Conservation (phyloP, 2,113 vertebrate genomes). For the Phycodurus eques region DNA sequence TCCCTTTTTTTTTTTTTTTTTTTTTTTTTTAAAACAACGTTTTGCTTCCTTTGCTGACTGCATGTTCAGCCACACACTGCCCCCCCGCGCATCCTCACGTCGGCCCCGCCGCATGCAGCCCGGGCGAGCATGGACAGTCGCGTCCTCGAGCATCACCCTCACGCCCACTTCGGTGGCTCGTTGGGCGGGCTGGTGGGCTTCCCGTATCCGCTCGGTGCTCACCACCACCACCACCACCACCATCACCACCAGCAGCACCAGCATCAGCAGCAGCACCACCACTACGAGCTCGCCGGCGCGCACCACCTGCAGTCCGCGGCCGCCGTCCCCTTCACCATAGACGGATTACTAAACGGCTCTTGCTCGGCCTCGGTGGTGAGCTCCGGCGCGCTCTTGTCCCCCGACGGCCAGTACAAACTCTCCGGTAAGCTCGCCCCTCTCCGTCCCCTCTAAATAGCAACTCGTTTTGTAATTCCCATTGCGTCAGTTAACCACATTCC, state of each 20-base stretch:
- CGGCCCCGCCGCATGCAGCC: conserved; percentile 68
- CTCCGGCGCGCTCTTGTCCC: conserved; percentile 80
- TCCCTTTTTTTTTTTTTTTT: conserved; percentile 13
- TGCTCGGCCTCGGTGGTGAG: conserved; percentile 89
- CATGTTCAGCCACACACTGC: conserved; percentile 67
- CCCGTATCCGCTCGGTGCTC: conserved; percentile 86
- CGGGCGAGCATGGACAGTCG: conserved; percentile 92
- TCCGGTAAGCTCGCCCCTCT: conserved; percentile 76
- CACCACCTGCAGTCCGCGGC: conserved; percentile 87
- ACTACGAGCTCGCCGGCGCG: conserved; percentile 89
- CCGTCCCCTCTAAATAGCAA: neutral
- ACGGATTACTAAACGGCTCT: conserved; percentile 93
- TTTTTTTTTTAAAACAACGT: conserved; percentile 5
- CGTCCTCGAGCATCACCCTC: conserved; percentile 95
- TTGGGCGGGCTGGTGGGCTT: conserved; percentile 91
- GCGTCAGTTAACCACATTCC: too few relatives aligned
- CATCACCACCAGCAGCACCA: conserved; percentile 25
- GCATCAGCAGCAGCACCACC: conserved; percentile 74
- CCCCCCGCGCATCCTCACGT: conserved; percentile 60
- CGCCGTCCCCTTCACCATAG: conserved; percentile 92
- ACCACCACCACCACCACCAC: conserved; percentile 69
- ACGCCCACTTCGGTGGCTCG: conserved; percentile 92
- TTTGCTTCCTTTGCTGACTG: conserved; percentile 51
- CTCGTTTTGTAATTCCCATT: neutral
- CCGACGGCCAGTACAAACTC: conserved; percentile 89